Base-by-base conservation (phyloP, 2,113 vertebrate species). In the Atherinomorus stipes region DNA sequence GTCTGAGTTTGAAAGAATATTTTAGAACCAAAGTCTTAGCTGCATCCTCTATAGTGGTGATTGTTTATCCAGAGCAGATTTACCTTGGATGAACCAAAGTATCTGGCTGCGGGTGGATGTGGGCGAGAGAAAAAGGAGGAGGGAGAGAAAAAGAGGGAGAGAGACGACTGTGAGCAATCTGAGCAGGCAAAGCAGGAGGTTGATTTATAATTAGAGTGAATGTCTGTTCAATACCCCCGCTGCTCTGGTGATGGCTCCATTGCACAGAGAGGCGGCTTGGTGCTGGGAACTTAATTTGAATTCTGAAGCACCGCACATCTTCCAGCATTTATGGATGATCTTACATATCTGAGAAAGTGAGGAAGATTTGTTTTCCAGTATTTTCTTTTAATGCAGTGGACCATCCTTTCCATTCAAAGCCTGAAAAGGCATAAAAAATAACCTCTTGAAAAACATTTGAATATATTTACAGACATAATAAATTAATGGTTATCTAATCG, bases 201-300 rank as follows among this genome's bases (percentile, higher is more conserved):
- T 89, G 89, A 87, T 91, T 87, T 92, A 89, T 89, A 90, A 91
- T 90, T 89, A 86, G 78, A 81, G 80, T 79, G 78, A 88, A 87
- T 82, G 84, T 87, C 83, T 83, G 69, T 80, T 84, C 61, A 67
- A 77, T 88, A 76, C 84, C 84, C 84, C 82, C 26, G 87, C 87
- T 88, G 89, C 83, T 92, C 75, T 81, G 57, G 45, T 90, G 89
- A 89, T 83, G 74, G 81, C 76, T 88, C 73, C 66, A 83, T 84
- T 87, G 62, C 88, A 81, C 57, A 65, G 73, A 87, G 75, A 85
- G 74, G 80, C 72, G n/a, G 83, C 79, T 70, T 57, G 77, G 72
- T 74, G 63, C 78, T 86, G 80, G 71, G 84, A 85, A 84, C 69
- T 85, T 86, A 44, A 88, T 84, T 88, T 87, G 73, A 86, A 86